Base-by-base conservation (phyloP, 2,888 invertebrate species). In the Eumerus sabulonum region DNA sequence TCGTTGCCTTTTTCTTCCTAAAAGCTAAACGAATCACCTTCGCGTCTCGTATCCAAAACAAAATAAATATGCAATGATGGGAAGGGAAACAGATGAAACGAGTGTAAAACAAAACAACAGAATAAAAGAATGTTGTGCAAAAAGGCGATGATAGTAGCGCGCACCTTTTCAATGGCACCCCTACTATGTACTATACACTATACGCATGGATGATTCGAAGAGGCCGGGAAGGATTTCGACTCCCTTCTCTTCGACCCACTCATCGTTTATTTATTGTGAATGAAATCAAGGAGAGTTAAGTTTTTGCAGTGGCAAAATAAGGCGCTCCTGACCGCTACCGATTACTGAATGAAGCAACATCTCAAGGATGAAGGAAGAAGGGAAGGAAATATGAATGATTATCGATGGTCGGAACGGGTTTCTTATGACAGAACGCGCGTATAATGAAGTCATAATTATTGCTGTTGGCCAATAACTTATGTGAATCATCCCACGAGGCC, bases 321-420 rank as follows among this genome's bases (percentile, higher is more conserved):
- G 47, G 13, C 14, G 51, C 51, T 14, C 35, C 16, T 27, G 7
- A 9, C 18, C 12, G 17, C 48, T 9, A 16, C 36, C 13, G 57
- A 57, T 59, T 71, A 40, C 47, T 77, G 76, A 77, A 72, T 72
- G 76, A 77, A 77, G 72, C 60, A n/a, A 27, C 27, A 2, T 27
- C 3, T 2, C 27, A 27, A 27, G 27, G 27, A 27, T 7, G 27
- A 27, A 27, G 7, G 27, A 27, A 2, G 27, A 27, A 7, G 14
- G 14, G 18, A 38, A 57, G 35, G 53, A 42, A 42, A 47, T 47
- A 77, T 72, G 72, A 77, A 77, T 72, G 56, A 77, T 77, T 54
- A 64, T 57, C 76, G 45, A 51, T 40, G 47, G 17, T 16, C 9
- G 51, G 57, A 77, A 77, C 76, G 40, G 67, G 76, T 77, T 72